Evolutionary conservation across 2,113 vertebrate species (phyloP).

Genomic region (Dolichallabes microphthalmus): DNA sequence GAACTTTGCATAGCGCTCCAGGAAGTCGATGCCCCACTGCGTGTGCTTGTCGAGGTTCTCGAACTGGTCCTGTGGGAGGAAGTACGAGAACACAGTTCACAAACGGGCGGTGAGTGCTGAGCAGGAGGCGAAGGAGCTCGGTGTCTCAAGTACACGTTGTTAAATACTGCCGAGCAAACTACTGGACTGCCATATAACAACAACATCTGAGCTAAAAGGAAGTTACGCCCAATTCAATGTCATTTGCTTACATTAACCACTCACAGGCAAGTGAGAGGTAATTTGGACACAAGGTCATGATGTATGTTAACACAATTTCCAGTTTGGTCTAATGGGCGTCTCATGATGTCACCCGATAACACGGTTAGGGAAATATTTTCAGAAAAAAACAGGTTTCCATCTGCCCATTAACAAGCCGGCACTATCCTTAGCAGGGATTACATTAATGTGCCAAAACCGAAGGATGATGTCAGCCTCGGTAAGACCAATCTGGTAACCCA

Average conservation of each 20-base stretch:
- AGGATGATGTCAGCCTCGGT: slow-evolving; percentile 22
- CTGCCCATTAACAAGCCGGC: neutral
- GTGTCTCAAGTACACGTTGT: slow-evolving; percentile 19
- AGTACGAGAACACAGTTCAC: slow-evolving; percentile 47
- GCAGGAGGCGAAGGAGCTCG: neutral
- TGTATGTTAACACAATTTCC: neutral
- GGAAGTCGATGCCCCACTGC: slow-evolving; percentile 98
- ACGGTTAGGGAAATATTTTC: neutral
- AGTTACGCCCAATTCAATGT: neutral
- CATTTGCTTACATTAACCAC: neutral
- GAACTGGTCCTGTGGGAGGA: slow-evolving; percentile 89
- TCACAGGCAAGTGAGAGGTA: neutral
- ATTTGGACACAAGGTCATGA: neutral
- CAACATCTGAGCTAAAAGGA: neutral
- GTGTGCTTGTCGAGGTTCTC: slow-evolving; percentile 98
- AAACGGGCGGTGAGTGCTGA: slow-evolving; percentile 24
- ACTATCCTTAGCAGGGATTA: neutral
- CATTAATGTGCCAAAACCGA: neutral
- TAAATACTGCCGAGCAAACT: neutral
- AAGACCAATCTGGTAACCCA: slow-evolving; percentile 14
- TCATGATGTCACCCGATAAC: slow-evolving; percentile 9
- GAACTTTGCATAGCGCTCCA: slow-evolving; percentile 97
- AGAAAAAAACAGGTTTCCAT: neutral
- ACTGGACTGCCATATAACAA: neutral
- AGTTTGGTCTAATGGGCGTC: neutral